phyloP scores from a whole-genome alignment of 2,797 vertebrate genomes.

The Bradypodion pumilum region DNA sequence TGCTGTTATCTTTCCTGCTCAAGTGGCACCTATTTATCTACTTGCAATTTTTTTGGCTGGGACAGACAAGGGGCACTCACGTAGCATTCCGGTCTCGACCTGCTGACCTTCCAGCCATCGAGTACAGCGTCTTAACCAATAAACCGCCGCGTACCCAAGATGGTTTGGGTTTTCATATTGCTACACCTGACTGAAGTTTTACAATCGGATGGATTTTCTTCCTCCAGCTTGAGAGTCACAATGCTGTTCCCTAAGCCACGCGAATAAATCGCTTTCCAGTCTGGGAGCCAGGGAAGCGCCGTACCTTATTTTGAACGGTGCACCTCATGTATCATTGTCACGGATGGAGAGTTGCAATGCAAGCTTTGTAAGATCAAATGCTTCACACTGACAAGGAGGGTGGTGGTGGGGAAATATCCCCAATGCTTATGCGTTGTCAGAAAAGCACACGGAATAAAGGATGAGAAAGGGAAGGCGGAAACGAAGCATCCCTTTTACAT shows the following conservation, averaged over 20 bases:
- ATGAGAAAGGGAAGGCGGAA: no score
- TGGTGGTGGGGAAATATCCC: no score
- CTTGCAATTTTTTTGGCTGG: no score
- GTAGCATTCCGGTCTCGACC: no score
- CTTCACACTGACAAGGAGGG: constrained; percentile 56
- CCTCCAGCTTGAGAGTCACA: neutral
- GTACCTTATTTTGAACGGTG: constrained; percentile 36
- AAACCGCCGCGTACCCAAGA: no score
- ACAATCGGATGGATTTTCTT: no score
- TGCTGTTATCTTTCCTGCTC: no score
- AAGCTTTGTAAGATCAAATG: constrained; percentile 31
- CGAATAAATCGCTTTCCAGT: neutral
- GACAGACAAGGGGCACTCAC: no score
- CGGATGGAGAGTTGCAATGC: constrained; percentile 42
- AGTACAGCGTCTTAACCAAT: no score
- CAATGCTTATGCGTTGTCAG: constrained; percentile 48
- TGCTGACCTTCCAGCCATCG: no score
- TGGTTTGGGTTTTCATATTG: neutral
- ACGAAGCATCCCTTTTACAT: no score
- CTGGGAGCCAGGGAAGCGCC: neutral
- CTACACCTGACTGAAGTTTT: neutral
- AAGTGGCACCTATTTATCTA: no score
- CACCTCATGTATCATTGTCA: constrained; percentile 52
- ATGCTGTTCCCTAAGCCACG: neutral
- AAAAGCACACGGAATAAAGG: neutral